Evolutionary conservation across 1,140 invertebrate genomes (phyloP).

Genomic region (Aporrectodea caliginosa): DNA sequence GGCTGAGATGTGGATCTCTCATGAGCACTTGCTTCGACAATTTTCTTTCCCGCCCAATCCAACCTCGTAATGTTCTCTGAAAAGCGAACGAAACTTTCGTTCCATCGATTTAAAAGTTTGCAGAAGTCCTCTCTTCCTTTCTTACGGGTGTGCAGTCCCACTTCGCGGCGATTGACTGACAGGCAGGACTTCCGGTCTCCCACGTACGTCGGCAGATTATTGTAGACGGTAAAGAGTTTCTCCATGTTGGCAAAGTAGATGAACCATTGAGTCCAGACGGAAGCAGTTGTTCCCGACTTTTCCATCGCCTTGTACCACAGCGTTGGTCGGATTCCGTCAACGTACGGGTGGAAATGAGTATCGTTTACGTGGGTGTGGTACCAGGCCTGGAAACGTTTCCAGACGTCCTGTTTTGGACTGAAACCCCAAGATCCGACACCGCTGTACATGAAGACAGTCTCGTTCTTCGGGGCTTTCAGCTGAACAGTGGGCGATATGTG

Average conservation of each 20-base stretch:
- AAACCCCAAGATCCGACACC: slow-evolving; percentile 29
- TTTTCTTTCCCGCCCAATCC: slow-evolving; percentile 7
- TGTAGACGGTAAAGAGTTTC: too few relatives aligned
- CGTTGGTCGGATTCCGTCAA: too few relatives aligned
- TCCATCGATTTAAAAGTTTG: neutral
- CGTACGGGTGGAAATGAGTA: too few relatives aligned
- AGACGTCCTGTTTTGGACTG: slow-evolving; percentile 20
- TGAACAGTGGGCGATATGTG: too few relatives aligned
- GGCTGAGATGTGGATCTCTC: too few relatives aligned
- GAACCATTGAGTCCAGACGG: too few relatives aligned
- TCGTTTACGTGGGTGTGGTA: too few relatives aligned
- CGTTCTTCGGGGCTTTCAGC: slow-evolving; percentile 9
- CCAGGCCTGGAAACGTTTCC: slow-evolving; percentile 26
- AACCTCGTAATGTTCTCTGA: too few relatives aligned
- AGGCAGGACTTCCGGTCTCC: neutral
- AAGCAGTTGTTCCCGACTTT: neutral
- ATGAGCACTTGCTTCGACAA: too few relatives aligned
- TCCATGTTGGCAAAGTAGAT: too few relatives aligned
- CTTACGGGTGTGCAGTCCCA: neutral
- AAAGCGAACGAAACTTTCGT: neutral
- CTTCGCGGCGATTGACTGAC: slow-evolving; percentile 10
- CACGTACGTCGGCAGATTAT: neutral
- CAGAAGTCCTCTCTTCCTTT: slow-evolving; percentile 9
- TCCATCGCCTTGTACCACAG: neutral
- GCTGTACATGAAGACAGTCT: slow-evolving; percentile 26